Evolutionary conservation across 35 echinoderm and acorn worm species (phyloP).

Genomic region (Acanthaster planci): DNA sequence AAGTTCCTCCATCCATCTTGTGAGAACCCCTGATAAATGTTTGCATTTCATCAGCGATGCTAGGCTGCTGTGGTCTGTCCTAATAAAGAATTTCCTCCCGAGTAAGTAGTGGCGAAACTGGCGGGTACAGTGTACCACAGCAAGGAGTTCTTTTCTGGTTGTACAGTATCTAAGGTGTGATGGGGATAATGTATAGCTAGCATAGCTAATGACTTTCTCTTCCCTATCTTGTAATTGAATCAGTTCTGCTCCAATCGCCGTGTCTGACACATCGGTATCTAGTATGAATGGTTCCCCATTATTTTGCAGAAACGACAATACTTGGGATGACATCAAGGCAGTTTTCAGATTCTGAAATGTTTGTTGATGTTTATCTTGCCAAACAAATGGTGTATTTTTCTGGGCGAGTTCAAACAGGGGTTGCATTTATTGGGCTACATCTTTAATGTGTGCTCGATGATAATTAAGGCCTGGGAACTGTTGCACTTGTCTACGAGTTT

Average conservation of each 20-base stretch:
- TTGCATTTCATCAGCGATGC: slow-evolving; percentile 1
- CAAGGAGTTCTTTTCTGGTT: neutral
- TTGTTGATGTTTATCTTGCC: slow-evolving; percentile 20
- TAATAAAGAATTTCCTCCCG: neutral
- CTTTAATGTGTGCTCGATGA: too few species aligned
- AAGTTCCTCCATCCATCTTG: slow-evolving; percentile 50
- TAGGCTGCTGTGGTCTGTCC: slow-evolving; percentile 35
- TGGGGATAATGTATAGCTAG: slow-evolving; percentile 15
- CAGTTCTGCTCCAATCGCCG: slow-evolving; percentile 16
- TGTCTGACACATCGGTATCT: slow-evolving; percentile 40
- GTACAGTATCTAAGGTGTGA: slow-evolving; percentile 10
- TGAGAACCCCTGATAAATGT: neutral
- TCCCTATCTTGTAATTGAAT: neutral
- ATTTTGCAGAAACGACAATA: slow-evolving; percentile 35
- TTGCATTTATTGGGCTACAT: too few species aligned
- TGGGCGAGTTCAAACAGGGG: too few species aligned
- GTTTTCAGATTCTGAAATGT: slow-evolving; percentile 26
- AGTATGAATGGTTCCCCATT: slow-evolving; percentile 26
- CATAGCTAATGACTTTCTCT: slow-evolving; percentile 37
- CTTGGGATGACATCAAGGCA: neutral
- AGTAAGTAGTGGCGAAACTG: neutral
- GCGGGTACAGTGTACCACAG: neutral
- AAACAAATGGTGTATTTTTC: slow-evolving; percentile 31
- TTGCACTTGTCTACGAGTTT: too few species aligned
- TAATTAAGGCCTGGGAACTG: too few species aligned